These are phyloP conservation scores for Micromys minutus DNA, from an alignment of 2,113 vertebrate species.

Conservation along the genomic window DNA sequence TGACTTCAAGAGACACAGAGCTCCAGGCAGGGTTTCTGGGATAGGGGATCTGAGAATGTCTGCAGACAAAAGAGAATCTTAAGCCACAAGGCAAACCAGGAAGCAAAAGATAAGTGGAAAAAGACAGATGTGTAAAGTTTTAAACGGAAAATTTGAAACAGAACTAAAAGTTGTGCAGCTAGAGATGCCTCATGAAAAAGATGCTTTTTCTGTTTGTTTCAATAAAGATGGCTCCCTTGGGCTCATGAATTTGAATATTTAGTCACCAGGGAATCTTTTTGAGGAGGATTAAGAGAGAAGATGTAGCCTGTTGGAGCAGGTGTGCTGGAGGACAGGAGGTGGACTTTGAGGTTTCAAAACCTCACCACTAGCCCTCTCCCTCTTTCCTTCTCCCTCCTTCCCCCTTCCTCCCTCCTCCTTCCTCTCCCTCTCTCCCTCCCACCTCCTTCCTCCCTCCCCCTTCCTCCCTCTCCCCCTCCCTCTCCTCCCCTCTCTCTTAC, in stretches of 20 bases:
- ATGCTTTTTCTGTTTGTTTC: neutral
- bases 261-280: neutral
- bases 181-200: neutral
- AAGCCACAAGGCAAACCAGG: neutral
- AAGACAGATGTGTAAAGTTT: neutral
- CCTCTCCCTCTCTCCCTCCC: neutral
- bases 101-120: neutral
- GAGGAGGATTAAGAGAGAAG: neutral
- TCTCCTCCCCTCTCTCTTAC: too few relatives aligned
- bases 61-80: neutral
- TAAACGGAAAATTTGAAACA: neutral
- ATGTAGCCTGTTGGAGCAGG: neutral
- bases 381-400: neutral
- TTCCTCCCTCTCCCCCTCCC: neutral
- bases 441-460: neutral
- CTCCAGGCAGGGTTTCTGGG: neutral
- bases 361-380: neutral
- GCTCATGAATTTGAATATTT: neutral
- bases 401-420: accelerated
- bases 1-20: neutral
- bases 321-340: neutral
- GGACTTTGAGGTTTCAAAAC: neutral
- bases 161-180: neutral
- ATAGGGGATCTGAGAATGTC: neutral
- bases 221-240: neutral